Evolutionary conservation across 2,888 invertebrate species (phyloP).

Genomic region (Drosophila stalkeri): DNA sequence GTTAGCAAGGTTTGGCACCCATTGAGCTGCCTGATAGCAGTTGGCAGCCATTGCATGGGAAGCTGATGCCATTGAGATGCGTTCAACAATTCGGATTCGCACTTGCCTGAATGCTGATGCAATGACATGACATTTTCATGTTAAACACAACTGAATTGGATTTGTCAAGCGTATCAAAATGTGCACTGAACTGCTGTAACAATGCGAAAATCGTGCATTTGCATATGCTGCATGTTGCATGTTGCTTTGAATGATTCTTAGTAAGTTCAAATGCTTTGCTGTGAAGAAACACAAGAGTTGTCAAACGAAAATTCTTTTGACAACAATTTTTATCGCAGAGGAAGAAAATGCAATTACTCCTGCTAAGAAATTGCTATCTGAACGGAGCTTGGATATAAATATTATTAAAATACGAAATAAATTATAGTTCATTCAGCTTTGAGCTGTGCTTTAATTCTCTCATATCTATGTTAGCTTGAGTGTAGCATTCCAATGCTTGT

Average conservation of each 20-base stretch:
- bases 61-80: conserved; percentile 46
- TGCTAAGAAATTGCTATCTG: neutral
- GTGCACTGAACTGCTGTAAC: conserved; percentile 23
- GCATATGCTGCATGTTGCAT: neutral
- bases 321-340: neutral
- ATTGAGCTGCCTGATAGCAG: conserved; percentile 56
- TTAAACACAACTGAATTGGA: conserved; percentile 51
- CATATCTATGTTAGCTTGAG: neutral
- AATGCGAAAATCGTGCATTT: conserved; percentile 36
- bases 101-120: conserved; percentile 29
- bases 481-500: no score
- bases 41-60: conserved; percentile 50
- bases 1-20: conserved; percentile 55
- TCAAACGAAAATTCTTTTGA: neutral
- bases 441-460: neutral
- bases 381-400: neutral
- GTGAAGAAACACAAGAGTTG: conserved; percentile 1
- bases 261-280: neutral
- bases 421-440: neutral
- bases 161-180: conserved; percentile 54
- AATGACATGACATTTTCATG: conserved; percentile 50
- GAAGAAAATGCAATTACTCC: neutral
- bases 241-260: conserved; percentile 7
- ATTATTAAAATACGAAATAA: neutral
- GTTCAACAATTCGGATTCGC: conserved; percentile 32